These are phyloP conservation scores for Zoanthus gigantus DNA, from an alignment of 92 coral and sea anemone genomes.

Conservation along the genomic window DNA sequence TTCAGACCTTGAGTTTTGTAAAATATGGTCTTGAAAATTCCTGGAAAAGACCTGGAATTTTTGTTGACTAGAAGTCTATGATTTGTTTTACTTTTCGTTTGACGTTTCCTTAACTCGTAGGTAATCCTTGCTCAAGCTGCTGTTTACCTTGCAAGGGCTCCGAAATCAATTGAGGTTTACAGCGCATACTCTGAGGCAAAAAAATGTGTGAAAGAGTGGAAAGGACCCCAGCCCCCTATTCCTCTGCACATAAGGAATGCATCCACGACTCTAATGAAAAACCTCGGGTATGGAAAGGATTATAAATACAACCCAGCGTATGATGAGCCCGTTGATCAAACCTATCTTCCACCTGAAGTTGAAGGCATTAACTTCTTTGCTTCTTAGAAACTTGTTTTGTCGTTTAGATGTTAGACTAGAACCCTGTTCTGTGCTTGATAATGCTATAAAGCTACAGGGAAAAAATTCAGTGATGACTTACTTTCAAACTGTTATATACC, in stretches of 20 bases:
- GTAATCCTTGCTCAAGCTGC: slow-evolving; percentile 95
- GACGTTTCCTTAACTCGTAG: slow-evolving; percentile 36
- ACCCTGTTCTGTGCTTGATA: not conserved
- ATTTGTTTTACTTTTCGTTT: too few species aligned
- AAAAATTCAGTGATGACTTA: too few species aligned
- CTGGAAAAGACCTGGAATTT: too few species aligned
- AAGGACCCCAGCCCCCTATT: slow-evolving; percentile 94
- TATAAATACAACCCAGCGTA: slow-evolving; percentile 93
- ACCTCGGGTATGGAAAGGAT: slow-evolving; percentile 90
- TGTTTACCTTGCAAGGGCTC: slow-evolving; percentile 92
- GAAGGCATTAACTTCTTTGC: slow-evolving; percentile 80
- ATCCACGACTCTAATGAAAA: slow-evolving; percentile 90
- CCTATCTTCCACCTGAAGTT: slow-evolving; percentile 90
- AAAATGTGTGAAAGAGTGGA: slow-evolving; percentile 80
- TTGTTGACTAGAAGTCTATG: too few species aligned
- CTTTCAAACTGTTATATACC: too few species aligned
- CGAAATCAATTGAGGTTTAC: slow-evolving; percentile 93
- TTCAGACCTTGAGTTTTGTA: too few species aligned
- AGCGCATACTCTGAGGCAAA: slow-evolving; percentile 89
- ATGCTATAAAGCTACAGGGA: too few species aligned
- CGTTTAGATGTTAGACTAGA: not conserved
- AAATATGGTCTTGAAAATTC: too few species aligned
- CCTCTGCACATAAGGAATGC: slow-evolving; percentile 97
- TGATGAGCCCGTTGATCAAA: slow-evolving; percentile 88
- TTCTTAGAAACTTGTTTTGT: not conserved